Conservation (phyloP, 2,113 vertebrate species). For the Megaleporinus macrocephalus region DNA sequence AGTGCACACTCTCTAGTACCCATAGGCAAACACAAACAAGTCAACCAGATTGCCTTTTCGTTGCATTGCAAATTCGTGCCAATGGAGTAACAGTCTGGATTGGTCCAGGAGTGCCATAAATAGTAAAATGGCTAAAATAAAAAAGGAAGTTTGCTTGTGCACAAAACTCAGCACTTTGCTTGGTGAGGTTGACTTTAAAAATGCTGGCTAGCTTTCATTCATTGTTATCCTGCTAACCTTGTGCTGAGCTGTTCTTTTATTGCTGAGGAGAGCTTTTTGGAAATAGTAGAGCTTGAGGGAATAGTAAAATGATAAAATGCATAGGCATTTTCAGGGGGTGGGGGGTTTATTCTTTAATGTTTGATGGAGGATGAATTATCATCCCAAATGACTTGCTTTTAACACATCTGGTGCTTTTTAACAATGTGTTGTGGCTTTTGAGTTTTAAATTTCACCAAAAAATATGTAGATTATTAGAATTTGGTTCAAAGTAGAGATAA, state of each 20-base stretch:
- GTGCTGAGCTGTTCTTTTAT: background rate
- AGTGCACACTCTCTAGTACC: background rate
- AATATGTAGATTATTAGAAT: no score
- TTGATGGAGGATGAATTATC: no score
- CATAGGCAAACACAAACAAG: constrained; percentile 9
- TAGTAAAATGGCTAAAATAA: background rate
- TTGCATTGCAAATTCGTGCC: background rate
- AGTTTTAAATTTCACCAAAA: no score
- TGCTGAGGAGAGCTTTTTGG: background rate
- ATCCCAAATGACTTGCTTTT: no score
- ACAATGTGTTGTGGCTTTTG: no score
- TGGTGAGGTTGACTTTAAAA: no score
- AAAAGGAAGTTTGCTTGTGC: background rate
- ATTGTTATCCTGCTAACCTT: background rate
- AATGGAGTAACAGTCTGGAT: no score
- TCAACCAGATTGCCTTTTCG: background rate
- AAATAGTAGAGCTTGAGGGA: no score
- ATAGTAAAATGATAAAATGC: background rate
- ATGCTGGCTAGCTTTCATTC: background rate
- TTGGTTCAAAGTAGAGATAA: no score
- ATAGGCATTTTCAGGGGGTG: no score
- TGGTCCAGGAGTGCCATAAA: background rate
- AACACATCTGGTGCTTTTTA: no score
- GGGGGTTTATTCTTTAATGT: no score
- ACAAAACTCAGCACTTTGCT: background rate